Base-by-base conservation (phyloP, 2,113 vertebrate genomes). In the Thamnaconus septentrionalis region DNA sequence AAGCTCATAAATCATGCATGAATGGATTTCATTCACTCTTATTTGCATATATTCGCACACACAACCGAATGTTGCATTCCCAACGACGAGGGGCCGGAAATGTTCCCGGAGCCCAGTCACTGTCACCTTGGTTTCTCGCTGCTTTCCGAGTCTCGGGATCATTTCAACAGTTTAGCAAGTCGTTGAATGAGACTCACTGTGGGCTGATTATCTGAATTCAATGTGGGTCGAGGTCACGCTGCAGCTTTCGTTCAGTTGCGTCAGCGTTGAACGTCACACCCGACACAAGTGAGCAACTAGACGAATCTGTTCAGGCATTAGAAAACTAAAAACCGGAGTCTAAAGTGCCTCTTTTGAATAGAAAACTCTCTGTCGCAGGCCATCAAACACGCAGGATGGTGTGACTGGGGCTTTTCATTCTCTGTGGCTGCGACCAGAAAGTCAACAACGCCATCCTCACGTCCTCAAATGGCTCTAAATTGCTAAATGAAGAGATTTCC, bases 401-500 rank as follows among this genome's bases (percentile, higher is more conserved):
- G 12, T 63, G 40, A 4, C 12, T 53, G 8, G n/a, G 53, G 59
- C 61, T 53, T 77, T 66, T 66, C 3, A 39, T 69, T 44, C 61
- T 53, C 71, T 64, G 12, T 54, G 54, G 56, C 12, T 59, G 50
- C 49, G 54, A 49, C 60, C 48, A 59, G 64, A 61, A 49, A 61
- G 47, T 56, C 58, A 64, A 79, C 46, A 61, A 82, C 67, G 76
- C 10, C 6, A 56, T 5, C 48, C 48, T 68, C 52, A 52, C 4
- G 39, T 47, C 49, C 59, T 40, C 52, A 71, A 70, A 73, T 66
- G 72, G 69, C 56, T 68, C 62, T 85, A 67, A 83, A 82, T 70
- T 50, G 61, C 53, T 43, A 76, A 76, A 80, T 78, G 63, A 73
- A 79, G 65, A 62, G 48, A 73, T 84, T 89, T 86, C 40, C 75